Conservation (phyloP, 2,113 vertebrate species). For the Lophius piscatorius region DNA sequence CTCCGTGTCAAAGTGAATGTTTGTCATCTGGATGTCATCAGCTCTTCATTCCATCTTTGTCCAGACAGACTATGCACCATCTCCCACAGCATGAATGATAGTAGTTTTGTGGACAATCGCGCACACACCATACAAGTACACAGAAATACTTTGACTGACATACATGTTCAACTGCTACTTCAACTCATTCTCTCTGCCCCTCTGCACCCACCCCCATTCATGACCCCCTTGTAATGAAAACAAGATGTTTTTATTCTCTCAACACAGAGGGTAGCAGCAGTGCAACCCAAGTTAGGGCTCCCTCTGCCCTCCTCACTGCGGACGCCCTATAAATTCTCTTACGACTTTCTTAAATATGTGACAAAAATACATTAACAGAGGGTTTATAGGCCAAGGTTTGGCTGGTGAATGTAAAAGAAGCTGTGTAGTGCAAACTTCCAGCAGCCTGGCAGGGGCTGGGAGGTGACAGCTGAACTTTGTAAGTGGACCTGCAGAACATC, state of each 20-base stretch:
- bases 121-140: slow-evolving; percentile 23
- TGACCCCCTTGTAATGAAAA: slow-evolving; percentile 74
- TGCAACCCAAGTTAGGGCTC: slow-evolving; percentile 47
- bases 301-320: slow-evolving; percentile 36
- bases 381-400: slow-evolving; percentile 58
- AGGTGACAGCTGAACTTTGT: slow-evolving; percentile 21
- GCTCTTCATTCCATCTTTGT: slow-evolving; percentile 42
- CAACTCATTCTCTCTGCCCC: slow-evolving; percentile 30
- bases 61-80: slow-evolving; percentile 28
- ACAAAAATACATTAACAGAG: slow-evolving; percentile 68
- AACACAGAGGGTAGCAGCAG: slow-evolving; percentile 58
- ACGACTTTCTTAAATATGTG: slow-evolving; percentile 75
- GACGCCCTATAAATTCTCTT: slow-evolving; percentile 68
- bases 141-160: slow-evolving; percentile 41
- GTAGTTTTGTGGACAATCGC: slow-evolving; percentile 38
- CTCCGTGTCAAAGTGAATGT: slow-evolving; percentile 24
- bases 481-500: slow-evolving; percentile 14
- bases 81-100: slow-evolving; percentile 25
- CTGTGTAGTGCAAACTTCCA: slow-evolving; percentile 34
- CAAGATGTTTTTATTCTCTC: slow-evolving; percentile 79
- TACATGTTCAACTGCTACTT: slow-evolving; percentile 56
- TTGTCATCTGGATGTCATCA: slow-evolving; percentile 71
- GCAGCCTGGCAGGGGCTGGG: slow-evolving; percentile 8
- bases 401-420: slow-evolving; percentile 32
- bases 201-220: slow-evolving; percentile 16